Evolutionary conservation across 2,113 vertebrate genomes (phyloP).

Genomic region (Gavialis gangeticus): DNA sequence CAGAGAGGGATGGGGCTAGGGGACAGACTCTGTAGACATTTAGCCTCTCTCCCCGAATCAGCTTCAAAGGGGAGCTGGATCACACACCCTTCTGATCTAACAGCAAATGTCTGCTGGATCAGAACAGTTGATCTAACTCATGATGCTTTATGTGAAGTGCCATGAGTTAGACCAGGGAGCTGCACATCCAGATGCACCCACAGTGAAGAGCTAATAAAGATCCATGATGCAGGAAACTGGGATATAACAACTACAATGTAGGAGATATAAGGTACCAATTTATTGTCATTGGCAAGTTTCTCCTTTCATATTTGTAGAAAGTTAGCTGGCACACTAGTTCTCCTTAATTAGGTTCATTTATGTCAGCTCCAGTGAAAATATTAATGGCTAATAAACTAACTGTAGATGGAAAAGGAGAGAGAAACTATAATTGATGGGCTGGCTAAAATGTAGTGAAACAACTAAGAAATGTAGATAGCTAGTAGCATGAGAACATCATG

Average conservation of each 20-base stretch:
- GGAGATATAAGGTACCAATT: not conserved
- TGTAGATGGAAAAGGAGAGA: not conserved
- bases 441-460: not conserved
- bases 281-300: not conserved
- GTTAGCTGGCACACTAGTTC: not conserved
- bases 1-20: not conserved
- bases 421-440: not conserved
- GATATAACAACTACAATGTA: too few species aligned
- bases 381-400: conserved; percentile 32
- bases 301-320: not conserved
- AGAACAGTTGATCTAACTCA: too few species aligned
- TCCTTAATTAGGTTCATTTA: conserved; percentile 18
- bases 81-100: too few species aligned
- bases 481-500: not conserved
- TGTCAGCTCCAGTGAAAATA: conserved; percentile 26
- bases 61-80: too few species aligned
- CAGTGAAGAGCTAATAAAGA: not conserved
- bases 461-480: not conserved
- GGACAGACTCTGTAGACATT: not conserved
- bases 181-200: too few species aligned
- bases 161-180: too few species aligned
- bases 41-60: too few species aligned
- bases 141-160: too few species aligned
- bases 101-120: too few species aligned
- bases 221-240: not conserved